These are phyloP conservation scores for Standfussiana lucernea DNA, from an alignment of 2,888 invertebrate species.

Conservation along the genomic window DNA sequence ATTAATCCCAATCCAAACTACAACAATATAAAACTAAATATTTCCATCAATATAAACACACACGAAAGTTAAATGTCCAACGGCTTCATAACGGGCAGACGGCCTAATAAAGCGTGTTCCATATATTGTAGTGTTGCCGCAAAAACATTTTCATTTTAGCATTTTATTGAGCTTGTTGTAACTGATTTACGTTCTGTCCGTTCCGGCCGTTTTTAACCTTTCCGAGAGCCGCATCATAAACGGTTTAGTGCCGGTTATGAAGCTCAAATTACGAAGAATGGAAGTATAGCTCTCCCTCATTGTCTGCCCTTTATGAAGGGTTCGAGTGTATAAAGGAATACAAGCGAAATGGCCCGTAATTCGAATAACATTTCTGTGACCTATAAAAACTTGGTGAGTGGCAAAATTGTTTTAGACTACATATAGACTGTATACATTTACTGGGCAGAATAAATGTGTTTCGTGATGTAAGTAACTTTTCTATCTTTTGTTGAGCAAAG, in stretches of 20 bases:
- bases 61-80: constrained; percentile 59
- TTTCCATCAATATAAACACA: constrained; percentile 58
- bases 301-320: constrained; percentile 87
- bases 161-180: constrained; percentile 80
- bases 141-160: constrained; percentile 78
- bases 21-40: constrained; percentile 46
- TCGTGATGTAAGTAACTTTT: constrained; percentile 74
- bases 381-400: constrained; percentile 82
- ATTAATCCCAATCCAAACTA: constrained; percentile 39
- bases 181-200: constrained; percentile 83
- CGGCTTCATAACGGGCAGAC: constrained; percentile 65
- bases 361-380: constrained; percentile 87
- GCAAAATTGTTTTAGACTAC: constrained; percentile 78
- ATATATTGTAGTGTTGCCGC: constrained; percentile 72
- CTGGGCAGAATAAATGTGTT: constrained; percentile 68
- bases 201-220: constrained; percentile 86
- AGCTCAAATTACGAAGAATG: constrained; percentile 87
- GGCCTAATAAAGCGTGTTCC: constrained; percentile 70
- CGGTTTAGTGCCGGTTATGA: constrained; percentile 87
- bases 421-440: constrained; percentile 67
- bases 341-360: constrained; percentile 84
- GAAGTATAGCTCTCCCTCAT: constrained; percentile 84
- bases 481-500: constrained; percentile 73
- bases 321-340: constrained; percentile 85
- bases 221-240: constrained; percentile 88